Evolutionary conservation across 2,797 vertebrate genomes (phyloP).

Genomic region (Sebastes variabilis): DNA sequence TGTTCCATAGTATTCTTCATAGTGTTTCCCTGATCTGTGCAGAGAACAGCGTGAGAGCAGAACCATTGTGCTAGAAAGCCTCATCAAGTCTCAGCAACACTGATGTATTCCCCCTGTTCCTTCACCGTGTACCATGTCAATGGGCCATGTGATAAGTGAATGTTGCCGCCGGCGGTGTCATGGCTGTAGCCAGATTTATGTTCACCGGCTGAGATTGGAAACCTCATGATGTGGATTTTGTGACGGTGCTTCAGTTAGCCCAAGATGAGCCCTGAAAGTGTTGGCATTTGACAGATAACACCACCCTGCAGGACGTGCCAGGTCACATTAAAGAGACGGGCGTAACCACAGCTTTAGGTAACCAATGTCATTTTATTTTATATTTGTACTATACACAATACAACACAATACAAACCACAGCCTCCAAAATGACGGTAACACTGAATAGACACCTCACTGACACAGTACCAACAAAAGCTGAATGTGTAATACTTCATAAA

Average conservation of each 20-base stretch:
- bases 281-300: background rate
- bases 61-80: background rate
- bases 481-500: background rate
- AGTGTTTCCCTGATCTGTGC: background rate
- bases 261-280: background rate
- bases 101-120: background rate
- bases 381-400: background rate
- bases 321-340: background rate
- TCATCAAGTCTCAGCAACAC: background rate
- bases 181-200: conserved; percentile 16
- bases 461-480: background rate
- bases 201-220: conserved; percentile 5
- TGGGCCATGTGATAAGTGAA: background rate
- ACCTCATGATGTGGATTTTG: conserved; percentile 14
- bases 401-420: background rate
- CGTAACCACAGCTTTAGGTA: background rate
- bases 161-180: background rate
- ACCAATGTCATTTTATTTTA: background rate
- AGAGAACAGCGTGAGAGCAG: background rate
- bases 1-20: background rate
- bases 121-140: background rate
- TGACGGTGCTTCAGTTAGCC: background rate
- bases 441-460: background rate
- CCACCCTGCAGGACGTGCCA: background rate
- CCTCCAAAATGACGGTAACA: background rate